Base-by-base conservation (phyloP, 2,113 vertebrate genomes). In the Syngnathoides biaculeatus region DNA sequence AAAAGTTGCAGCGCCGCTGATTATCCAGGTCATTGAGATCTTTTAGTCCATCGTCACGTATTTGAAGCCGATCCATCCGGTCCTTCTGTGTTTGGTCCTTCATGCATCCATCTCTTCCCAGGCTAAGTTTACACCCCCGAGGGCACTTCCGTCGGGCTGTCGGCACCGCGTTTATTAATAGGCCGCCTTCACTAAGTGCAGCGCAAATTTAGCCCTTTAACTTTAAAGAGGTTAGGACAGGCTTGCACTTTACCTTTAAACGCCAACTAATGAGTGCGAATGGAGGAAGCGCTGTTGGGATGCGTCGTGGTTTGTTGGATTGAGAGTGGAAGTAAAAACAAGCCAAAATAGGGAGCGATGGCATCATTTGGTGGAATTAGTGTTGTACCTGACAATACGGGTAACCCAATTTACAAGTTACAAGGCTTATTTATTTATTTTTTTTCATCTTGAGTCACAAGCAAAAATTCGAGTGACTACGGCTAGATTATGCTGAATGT, bases 131-230 rank as follows among this genome's bases (percentile, higher is more conserved):
- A 81, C 80, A 75, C 74, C 77, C 80, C 84, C 59, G 73, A 17
- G 87, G 87, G 79, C 79, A 87, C 82, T 89, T 86, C 85, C 79
- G 79, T 85, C 81, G 79, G 80, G 74, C 80, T 83, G 87, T 86
- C 85, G 82, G 80, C 83, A 42, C 39, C 84, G 74, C 76, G 80
- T 84, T 87, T 89, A 89, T 89, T 89, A 89, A 84, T 87, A 87
- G 85, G 77, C 79, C 80, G 79, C 77, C 70, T 69, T 30, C 75
- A 75, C 80, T 89, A 87, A 87, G 87, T 83, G 87, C 80, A 77
- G 74, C 66, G 43, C 63, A 77, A 77, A 78, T 84, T 81, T 72
- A 62, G 71, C 72, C 73, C 79, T 74, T 80, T 57, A 57, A 30
- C 14, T 57, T 57, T 30, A 30, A 57, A 57, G 55, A 57, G 55